Conservation (phyloP, 2,797 vertebrate genomes). For the Hemitrygon akajei region DNA sequence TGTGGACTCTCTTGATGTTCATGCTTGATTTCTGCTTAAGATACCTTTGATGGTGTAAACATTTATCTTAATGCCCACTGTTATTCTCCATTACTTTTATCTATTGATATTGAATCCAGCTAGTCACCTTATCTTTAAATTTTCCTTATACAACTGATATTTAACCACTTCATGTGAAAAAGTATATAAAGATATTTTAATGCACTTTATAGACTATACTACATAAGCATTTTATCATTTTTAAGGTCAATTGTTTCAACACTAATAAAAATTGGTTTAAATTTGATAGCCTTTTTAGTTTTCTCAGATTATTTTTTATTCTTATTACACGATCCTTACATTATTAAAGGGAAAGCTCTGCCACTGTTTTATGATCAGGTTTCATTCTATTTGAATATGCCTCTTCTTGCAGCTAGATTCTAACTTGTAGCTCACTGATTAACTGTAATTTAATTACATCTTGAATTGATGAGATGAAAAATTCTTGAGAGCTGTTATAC, state of each 20-base stretch:
- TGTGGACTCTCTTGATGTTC: too few species aligned
- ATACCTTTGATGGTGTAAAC: background rate
- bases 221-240: too few species aligned
- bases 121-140: too few species aligned
- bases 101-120: too few species aligned
- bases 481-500: background rate
- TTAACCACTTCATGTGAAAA: too few species aligned
- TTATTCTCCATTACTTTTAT: too few species aligned
- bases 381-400: background rate
- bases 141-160: too few species aligned
- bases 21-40: too few species aligned
- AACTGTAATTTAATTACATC: background rate
- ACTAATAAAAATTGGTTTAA: background rate
- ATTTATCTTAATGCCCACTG: background rate
- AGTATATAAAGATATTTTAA: too few species aligned
- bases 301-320: background rate
- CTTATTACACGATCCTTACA: background rate
- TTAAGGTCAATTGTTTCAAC: too few species aligned
- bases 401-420: background rate
- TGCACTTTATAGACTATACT: too few species aligned
- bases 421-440: background rate
- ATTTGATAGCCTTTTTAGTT: background rate
- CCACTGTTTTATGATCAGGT: background rate
- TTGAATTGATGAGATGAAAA: background rate
- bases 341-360: too few species aligned